Base-by-base conservation (phyloP, 2,797 vertebrate species). In the Liasis olivaceus region DNA sequence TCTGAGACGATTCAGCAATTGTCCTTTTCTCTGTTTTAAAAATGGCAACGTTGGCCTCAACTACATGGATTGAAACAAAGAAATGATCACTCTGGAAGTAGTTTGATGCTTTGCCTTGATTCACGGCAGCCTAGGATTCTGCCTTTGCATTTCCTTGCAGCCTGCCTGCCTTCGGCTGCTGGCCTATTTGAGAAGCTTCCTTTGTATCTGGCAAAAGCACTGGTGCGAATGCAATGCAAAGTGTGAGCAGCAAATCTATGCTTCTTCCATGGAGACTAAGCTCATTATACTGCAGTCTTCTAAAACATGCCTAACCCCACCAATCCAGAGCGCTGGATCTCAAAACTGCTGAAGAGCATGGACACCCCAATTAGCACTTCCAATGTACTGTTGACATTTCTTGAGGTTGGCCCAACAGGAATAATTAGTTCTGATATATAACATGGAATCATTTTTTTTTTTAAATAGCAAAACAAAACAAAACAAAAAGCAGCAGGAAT, bases 311-410 rank as follows among this genome's bases (percentile, higher is more conserved):
- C 96, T 96, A 96, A 96, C 96, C 96, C 96, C 96, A 95, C 94
- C 93, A 90, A 94, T 93, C 94, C 93, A 93, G 96, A 95, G 94
- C 93, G 95, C 96, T 95, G 94, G 94, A 94, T 95, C 95, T 96
- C 94, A 96, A 96, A 96, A 95, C 94, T 95, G 59, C 96, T 95
- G 95, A 92, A 94, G 96, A 96, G 96, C 96, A 96, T 90, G 95
- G 96, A 95, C 96, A 97, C 95, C 96, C 96, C 96, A 97, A 97
- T 97, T 97, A 97, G 96, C 96, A 95, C 96, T 97, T 97, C 95
- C 95, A 96, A 94, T 96, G 96, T 94, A 95, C 96, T 95, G 95
- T 96, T 97, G 96, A 97, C 96, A 96, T 97, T 97, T 95, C 94
- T 96, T 89, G 95, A 93, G 96, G 96, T 95, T 95, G 96, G 96